These are phyloP conservation scores for Catostomus latipinnis DNA, from an alignment of 2,797 vertebrate genomes.

Conservation along the genomic window DNA sequence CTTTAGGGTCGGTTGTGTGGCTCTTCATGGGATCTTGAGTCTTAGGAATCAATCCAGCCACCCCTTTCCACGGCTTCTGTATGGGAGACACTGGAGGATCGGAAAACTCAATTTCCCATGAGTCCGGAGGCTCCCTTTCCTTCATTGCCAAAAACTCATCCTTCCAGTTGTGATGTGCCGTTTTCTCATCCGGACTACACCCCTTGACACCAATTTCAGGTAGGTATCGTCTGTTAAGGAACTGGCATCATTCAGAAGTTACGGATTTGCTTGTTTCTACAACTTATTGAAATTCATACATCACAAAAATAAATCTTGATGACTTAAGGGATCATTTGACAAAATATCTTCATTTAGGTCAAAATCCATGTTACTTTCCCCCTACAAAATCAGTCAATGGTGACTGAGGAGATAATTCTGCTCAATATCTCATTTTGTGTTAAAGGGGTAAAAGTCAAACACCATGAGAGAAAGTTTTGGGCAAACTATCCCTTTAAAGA, in stretches of 20 bases:
- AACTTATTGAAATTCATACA: too few species aligned
- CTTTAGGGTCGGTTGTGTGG: slow-evolving; percentile 77
- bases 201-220: slow-evolving; percentile 71
- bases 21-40: slow-evolving; percentile 74
- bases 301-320: too few species aligned
- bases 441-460: too few species aligned
- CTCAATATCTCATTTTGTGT: too few species aligned
- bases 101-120: slow-evolving; percentile 82
- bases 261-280: slow-evolving; percentile 27
- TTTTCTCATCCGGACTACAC: slow-evolving; percentile 67
- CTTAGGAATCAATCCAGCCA: slow-evolving; percentile 80
- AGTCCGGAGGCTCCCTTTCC: slow-evolving; percentile 83
- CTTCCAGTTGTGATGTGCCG: slow-evolving; percentile 75
- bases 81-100: slow-evolving; percentile 61
- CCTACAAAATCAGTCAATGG: too few species aligned
- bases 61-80: slow-evolving; percentile 82
- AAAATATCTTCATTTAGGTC: too few species aligned
- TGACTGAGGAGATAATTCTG: too few species aligned
- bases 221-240: slow-evolving; percentile 86
- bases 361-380: too few species aligned
- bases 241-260: slow-evolving; percentile 72
- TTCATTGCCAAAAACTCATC: slow-evolving; percentile 73
- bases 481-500: too few species aligned
- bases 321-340: too few species aligned
- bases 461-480: too few species aligned